Evolutionary conservation across 2,113 vertebrate species (phyloP), one percentile per base, ranked within the genome.

Genomic region (Labrus mixtus): DNA sequence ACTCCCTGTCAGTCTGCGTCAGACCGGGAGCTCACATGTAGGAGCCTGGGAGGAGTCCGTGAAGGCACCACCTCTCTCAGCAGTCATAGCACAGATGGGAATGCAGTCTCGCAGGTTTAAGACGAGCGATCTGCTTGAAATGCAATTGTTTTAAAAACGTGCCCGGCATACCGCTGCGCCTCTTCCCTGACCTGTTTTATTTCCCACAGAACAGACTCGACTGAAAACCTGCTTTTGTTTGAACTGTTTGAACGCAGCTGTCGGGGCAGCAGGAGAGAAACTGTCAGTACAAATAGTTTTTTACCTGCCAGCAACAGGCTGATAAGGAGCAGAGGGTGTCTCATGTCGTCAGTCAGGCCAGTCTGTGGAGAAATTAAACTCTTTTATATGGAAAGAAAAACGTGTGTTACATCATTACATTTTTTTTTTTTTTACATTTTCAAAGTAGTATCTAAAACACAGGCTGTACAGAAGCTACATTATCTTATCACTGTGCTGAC

Each of bases 291-390:
- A 65, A 61, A 75, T 61, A 51, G 62, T 51, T 70, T 78, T 33
- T 88, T 91, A 94, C 94, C 93, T 93, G 91, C 81, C 79, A 91
- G 82, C 12, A 58, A 71, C 74, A 92, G 50, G 67, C 80, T 19
- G 69, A 86, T 48, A 62, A 73, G 78, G 39, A 89, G 70, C 71
- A 79, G 48, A 53, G 76, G 79, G 72, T 13, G 64, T 54, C 74
- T 93, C 94, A 95, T 95, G 73, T 87, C 87, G 66, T 90, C 91
- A 91, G 79, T 89, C 90, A 58, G 90, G 87, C 72, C 66, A 68
- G n/a, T 77, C 91, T 93, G 84, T 1, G 10, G 64, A 79, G 29
- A 82, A n/a, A 81, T 46, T 3, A 39, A 48, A 36, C 22, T n/a
- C 37, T 61, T 68, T 43, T 23, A 19, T 55, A 33, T 48, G 17